These are phyloP conservation scores for Cossypha polioptera DNA, from an alignment of 2,797 vertebrate species.

Conservation along the genomic window DNA sequence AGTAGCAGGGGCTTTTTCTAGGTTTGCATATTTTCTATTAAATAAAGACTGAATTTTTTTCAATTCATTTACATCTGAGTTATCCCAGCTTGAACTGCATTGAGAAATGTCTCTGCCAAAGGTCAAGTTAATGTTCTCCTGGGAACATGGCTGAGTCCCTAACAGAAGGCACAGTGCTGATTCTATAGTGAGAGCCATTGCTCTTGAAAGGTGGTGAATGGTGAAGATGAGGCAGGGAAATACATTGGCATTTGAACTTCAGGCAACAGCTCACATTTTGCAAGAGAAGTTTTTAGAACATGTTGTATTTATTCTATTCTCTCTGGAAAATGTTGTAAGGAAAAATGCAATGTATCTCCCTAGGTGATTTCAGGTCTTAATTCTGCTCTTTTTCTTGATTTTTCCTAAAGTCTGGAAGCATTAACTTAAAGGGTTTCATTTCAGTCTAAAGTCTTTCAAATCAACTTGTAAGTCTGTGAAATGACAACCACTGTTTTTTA, in stretches of 20 bases:
- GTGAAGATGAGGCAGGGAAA: not conserved
- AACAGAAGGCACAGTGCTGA: not conserved
- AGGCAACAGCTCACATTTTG: not conserved
- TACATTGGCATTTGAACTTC: not conserved
- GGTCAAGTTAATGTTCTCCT: not conserved
- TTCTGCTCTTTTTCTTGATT: not conserved
- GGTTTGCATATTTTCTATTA: not conserved
- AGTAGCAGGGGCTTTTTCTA: not conserved
- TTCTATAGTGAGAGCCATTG: not conserved
- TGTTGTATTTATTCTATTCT: not conserved
- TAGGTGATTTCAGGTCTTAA: not conserved
- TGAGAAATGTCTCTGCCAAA: not conserved
- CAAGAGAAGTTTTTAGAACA: not conserved
- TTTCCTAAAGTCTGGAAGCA: not conserved
- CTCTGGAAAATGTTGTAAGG: not conserved
- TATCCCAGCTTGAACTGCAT: not conserved
- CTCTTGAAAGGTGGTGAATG: not conserved
- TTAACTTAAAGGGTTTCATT: not conserved
- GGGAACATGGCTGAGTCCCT: not conserved
- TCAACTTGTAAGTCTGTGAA: not conserved
- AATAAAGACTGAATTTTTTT: not conserved
- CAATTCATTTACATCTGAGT: not conserved
- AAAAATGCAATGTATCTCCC: not conserved
- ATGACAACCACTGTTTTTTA: not conserved
- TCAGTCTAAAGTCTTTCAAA: not conserved